phyloP scores from a whole-genome alignment of 2,797 vertebrate genomes.

The Chelon auratus region DNA sequence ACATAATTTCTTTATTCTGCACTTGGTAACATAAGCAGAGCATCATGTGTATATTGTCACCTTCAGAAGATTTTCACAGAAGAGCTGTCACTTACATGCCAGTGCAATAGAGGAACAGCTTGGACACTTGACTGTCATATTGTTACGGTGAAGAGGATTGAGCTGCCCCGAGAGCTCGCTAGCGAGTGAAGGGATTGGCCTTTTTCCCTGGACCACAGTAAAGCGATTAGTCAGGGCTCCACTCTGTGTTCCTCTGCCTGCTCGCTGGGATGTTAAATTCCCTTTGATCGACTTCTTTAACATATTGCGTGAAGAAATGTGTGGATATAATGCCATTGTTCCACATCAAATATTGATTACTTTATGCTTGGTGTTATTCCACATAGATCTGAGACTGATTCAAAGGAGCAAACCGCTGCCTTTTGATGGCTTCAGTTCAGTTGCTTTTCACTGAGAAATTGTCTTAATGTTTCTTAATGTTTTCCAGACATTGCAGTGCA shows the following conservation, averaged over 20 bases:
- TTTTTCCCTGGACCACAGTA: conserved; percentile 52
- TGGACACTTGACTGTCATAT: conserved; percentile 58
- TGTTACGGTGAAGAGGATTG: conserved; percentile 47
- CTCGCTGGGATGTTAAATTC: conserved; percentile 17
- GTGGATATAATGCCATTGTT: conserved; percentile 20
- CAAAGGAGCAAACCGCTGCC: conserved; percentile 28
- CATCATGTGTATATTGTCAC: conserved; percentile 1
- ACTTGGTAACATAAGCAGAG: conserved; percentile 8
- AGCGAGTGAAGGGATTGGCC: conserved; percentile 48
- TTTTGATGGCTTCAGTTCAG: conserved; percentile 27
- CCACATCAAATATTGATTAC: conserved; percentile 34
- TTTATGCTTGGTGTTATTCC: conserved; percentile 27
- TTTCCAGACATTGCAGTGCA: conserved; percentile 42
- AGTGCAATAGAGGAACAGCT: conserved; percentile 41
- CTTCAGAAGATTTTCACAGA: conserved; percentile 32
- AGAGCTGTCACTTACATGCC: conserved; percentile 45
- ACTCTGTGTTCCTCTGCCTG: conserved; percentile 33
- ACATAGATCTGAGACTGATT: conserved; percentile 35
- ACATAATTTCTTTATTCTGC: conserved; percentile 12
- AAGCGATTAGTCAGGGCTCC: conserved; percentile 55
- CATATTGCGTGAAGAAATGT: conserved; percentile 22
- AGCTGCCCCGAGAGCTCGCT: conserved; percentile 47
- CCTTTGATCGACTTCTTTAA: conserved; percentile 37
- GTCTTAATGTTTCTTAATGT: conserved; percentile 26
- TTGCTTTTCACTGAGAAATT: conserved; percentile 30